A percentile compares a stretch with the other conserved stretches of the same genome.
Conservation (phyloP, 2,888 invertebrate genomes). For the Augiades crinisus region DNA sequence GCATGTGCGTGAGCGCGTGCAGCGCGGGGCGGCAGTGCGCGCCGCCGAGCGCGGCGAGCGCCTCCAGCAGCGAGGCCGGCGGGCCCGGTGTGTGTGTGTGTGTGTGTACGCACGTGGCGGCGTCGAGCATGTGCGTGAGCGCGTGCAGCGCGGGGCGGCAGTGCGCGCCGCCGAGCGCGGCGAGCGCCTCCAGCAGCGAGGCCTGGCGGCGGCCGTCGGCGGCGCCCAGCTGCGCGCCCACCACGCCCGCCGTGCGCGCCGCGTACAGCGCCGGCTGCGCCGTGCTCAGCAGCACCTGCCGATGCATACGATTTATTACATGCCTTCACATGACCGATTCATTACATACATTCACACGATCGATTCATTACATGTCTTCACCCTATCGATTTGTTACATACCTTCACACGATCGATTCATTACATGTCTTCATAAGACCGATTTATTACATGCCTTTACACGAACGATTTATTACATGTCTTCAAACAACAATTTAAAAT, state of each 20-base stretch:
- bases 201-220: conserved; percentile 40
- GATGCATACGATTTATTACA: too few species aligned
- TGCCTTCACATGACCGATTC: too few species aligned
- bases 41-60: conserved; percentile 55
- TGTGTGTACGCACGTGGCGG: conserved; percentile 35
- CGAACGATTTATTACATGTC: too few species aligned
- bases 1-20: conserved; percentile 38
- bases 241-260: conserved; percentile 49
- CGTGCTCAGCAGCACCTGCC: conserved; percentile 42
- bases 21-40: conserved; percentile 46
- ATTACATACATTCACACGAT: too few species aligned
- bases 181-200: conserved; percentile 60
- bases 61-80: conserved; percentile 54
- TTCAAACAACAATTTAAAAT: too few species aligned
- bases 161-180: conserved; percentile 52
- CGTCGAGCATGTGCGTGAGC: conserved; percentile 38
- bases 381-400: too few species aligned
- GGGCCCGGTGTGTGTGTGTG: too few species aligned
- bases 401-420: too few species aligned
- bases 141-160: conserved; percentile 47
- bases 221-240: conserved; percentile 46
- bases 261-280: conserved; percentile 54
- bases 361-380: too few species aligned
- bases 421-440: too few species aligned
- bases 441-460: too few species aligned